Percentiles rank a stretch among this genome's conserved stretches.
Evolutionary conservation across 2,113 vertebrate species (phyloP).

Genomic region (Brachyhypopomus gauderio): DNA sequence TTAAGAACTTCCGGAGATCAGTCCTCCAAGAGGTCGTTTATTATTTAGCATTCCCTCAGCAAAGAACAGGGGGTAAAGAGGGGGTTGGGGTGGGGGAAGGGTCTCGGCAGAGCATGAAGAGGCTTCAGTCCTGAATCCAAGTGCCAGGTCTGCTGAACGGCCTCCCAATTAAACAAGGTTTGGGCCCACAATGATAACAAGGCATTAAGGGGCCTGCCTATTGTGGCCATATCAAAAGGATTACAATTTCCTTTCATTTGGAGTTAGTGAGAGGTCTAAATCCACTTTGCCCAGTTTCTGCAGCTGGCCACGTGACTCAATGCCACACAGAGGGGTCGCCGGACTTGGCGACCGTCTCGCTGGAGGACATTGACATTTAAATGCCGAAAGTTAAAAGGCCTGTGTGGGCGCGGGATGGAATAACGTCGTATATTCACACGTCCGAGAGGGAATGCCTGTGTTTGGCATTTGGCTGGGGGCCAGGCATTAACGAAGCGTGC

Average conservation of each 20-base stretch:
- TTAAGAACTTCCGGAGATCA: slow-evolving; percentile 29
- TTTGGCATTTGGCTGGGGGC: not conserved
- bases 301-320: slow-evolving; percentile 20
- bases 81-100: too few relatives aligned
- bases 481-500: not conserved
- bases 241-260: slow-evolving; percentile 48
- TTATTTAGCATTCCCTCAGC: slow-evolving; percentile 10
- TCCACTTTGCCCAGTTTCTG: slow-evolving; percentile 41
- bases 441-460: not conserved
- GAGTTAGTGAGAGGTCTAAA: slow-evolving; percentile 47
- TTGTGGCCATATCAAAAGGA: slow-evolving; percentile 38
- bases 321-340: slow-evolving; percentile 26
- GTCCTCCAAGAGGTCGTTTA: slow-evolving; percentile 7
- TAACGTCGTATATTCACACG: not conserved
- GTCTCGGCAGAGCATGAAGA: slow-evolving; percentile 30
- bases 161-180: slow-evolving; percentile 51
- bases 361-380: slow-evolving; percentile 28
- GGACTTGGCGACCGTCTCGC: slow-evolving; percentile 29
- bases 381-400: slow-evolving; percentile 11
- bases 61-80: slow-evolving; percentile 16
- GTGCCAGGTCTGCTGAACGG: slow-evolving; percentile 34
- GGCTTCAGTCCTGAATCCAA: slow-evolving; percentile 40
- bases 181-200: slow-evolving; percentile 44
- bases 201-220: slow-evolving; percentile 35
- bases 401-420: not conserved